Percentiles rank a stretch among this genome's conserved stretches.
Conservation (phyloP, 2,797 vertebrate genomes). For the Pangasius djambal region DNA sequence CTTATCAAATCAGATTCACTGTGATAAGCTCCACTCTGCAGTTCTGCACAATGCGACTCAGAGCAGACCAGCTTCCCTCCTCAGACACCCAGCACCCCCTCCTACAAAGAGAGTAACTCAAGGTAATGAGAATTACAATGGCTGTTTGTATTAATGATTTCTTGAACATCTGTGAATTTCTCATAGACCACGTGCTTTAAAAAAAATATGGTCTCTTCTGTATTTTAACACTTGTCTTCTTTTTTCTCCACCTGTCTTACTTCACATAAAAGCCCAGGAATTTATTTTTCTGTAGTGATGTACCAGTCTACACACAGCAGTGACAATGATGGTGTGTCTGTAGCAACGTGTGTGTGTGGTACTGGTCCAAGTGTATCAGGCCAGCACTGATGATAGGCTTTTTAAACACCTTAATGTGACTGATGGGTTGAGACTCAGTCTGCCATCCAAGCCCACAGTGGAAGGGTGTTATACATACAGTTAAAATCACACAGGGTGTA, state of each 20-base stretch:
- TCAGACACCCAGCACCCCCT: conserved; percentile 1
- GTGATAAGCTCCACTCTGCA: background rate
- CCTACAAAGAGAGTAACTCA: conserved; percentile 16
- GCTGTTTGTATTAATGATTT: background rate
- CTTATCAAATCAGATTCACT: background rate
- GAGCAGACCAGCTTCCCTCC: conserved; percentile 5
- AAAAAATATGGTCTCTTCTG: too few species aligned
- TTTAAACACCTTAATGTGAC: background rate
- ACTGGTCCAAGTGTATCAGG: background rate
- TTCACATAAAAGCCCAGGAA: background rate
- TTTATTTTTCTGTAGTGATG: background rate
- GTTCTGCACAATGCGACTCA: conserved; percentile 34
- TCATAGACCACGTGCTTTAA: background rate
- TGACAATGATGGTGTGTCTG: background rate
- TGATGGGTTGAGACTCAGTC: background rate
- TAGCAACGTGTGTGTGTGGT: background rate
- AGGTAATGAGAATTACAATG: conserved; percentile 33
- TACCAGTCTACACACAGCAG: background rate
- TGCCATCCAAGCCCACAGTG: background rate
- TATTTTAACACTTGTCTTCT: background rate
- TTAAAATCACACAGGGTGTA: background rate
- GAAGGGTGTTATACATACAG: background rate
- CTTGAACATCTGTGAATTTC: background rate
- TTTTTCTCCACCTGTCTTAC: background rate
- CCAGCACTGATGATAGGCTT: background rate